Evolutionary conservation across 2,888 invertebrate species (phyloP).

Genomic region (Ligdia adustata): DNA sequence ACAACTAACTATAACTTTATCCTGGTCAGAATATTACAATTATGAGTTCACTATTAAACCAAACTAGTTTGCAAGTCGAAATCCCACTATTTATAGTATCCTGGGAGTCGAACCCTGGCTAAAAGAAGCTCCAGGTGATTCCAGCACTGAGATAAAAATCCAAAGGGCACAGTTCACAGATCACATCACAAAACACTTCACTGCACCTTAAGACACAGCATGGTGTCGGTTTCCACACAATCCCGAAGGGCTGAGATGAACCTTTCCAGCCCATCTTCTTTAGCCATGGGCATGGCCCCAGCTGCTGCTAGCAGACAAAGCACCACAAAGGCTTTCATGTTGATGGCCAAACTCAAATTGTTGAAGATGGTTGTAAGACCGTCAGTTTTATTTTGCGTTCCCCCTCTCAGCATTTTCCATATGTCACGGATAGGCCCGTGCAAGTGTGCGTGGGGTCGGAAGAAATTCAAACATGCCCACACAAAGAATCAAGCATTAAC

Average conservation of each 20-base stretch:
- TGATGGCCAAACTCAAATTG: conserved; percentile 71
- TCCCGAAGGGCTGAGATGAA: conserved; percentile 83
- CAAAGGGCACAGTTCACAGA: conserved; percentile 41
- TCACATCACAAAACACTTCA: conserved; percentile 59
- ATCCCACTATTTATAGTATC: background rate
- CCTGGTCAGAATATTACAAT: background rate
- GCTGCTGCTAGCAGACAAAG: conserved; percentile 62
- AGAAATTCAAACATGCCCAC: conserved; percentile 57
- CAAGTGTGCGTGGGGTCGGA: conserved; percentile 35
- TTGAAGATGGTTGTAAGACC: conserved; percentile 61
- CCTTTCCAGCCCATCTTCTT: conserved; percentile 70
- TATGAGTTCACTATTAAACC: background rate
- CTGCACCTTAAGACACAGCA: conserved; percentile 89
- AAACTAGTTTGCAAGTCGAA: background rate
- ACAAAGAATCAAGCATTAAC: conserved; percentile 46
- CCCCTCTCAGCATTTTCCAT: conserved; percentile 65
- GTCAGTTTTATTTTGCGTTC: conserved; percentile 75
- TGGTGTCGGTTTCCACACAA: conserved; percentile 88
- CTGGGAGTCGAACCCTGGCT: conserved; percentile 30
- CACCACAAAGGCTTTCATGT: conserved; percentile 69
- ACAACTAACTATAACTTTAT: background rate
- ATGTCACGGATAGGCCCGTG: conserved; percentile 60
- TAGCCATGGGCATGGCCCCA: conserved; percentile 66
- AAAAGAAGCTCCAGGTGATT: conserved; percentile 1
- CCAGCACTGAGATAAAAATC: conserved; percentile 27